Evolutionary conservation across 2,888 invertebrate species (phyloP), one percentile per base, ranked within the genome.

Genomic region (Brachypterus glaber): DNA sequence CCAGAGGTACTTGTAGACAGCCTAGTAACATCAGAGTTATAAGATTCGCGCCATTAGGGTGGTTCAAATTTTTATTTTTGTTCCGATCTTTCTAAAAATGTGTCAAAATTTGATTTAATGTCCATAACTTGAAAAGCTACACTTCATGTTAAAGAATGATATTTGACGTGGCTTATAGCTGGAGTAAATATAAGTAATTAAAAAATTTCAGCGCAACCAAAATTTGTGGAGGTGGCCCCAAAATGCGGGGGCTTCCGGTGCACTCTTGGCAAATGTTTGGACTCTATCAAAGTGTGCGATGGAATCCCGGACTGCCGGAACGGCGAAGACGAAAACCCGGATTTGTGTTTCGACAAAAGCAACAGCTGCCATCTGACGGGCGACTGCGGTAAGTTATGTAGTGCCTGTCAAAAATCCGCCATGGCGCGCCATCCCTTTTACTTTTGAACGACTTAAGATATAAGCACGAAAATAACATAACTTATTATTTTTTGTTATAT

Each of bases 291-390:
- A 41, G 62, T 82, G 9, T 87, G 86, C 56, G 72, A 88, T 56
- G 81, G 79, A 0, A 66, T 77, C 27, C 64, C 62, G 1, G 73
- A 86, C 51, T 88, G 88, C 50, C 73, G 75, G 37, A 77, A 80
- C 53, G 77, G 73, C 8, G 70, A 67, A 25, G 88, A 88, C 52
- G 88, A 88, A 60, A 57, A 65, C 2, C 51, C 57, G 12, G 51
- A 53, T 12, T 58, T 69, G 1, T 80, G 80, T 51, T 40, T 55
- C 14, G 41, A 49, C 26, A 46, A 44, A 14, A 44, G 47, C 32
- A 38, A 29, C 9, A 11, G 42, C 25, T 63, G 63, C 52, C 52
- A 57, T 50, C 55, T 56, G 12, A 37, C 46, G 35, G 49, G 43
- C 11, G 47, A 39, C 8, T 63, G 63, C 38, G 49, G 62, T 60